Base-by-base conservation (phyloP, 2,888 invertebrate species). In the Thecophora atra region DNA sequence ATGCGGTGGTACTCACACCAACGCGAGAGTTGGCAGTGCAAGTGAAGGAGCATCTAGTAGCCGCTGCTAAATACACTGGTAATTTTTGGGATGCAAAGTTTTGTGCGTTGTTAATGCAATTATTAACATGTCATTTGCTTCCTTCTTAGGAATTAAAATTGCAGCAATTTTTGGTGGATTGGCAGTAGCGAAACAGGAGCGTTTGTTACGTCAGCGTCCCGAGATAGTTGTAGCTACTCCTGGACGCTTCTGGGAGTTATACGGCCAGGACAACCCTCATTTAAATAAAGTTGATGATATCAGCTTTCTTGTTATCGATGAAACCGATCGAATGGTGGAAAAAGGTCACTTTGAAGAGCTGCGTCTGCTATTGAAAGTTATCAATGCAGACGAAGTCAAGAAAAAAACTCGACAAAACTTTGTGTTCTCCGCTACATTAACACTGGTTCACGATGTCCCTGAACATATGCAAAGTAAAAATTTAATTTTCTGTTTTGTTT, bases 301-400 rank as follows among this genome's bases (percentile, higher is more conserved):
- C 62, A 96, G 96, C 82, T 96, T 92, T 85, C 88, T 99, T 75
- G 98, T 96, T 0, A 95, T 99, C 77, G 99, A 99, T 86, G 99
- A 99, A 88, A 98, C 99, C 0, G 99, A 99, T 86, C 90, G 99
- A 74, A 99, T 99, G 99, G 88, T 99, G 19, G 99, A 99, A 84
- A 92, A 92, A 77, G 97, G 97, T 0, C 99, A 99, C 84, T 99
- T 99, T 85, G 92, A 94, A 76, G 99, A 99, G 87, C 85, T 99
- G 2, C 90, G 93, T 26, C 90, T 92, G 17, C 87, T 99, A 52
- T 84, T 99, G 5, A 93, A 94, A 77, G 87, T 91, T 0, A 88
- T 99, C 7, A 97, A 98, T 85, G 87, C 88, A 17, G 91, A 93
- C 78, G 90, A 91, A 52, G 82, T 80, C 0, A 89, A 89, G 54